phyloP scores from a whole-genome alignment of 2,797 vertebrate genomes.

The Graptemys geographica region DNA sequence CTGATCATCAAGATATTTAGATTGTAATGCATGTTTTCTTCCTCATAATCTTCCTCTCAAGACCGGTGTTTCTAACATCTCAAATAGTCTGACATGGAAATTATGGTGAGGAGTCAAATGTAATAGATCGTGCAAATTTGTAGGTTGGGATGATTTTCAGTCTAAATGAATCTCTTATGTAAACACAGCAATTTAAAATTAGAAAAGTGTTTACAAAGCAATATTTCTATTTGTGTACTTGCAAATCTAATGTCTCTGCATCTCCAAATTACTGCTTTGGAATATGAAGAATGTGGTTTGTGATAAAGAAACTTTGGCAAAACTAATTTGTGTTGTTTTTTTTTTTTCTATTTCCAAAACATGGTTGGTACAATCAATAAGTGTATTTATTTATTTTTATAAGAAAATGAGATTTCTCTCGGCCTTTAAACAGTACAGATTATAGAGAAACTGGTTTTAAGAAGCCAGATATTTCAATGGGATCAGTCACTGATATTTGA shows the following conservation, averaged over 20 bases:
- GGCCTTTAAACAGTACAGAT: background rate
- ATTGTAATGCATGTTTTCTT: background rate
- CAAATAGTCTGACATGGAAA: background rate
- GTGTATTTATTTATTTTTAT: background rate
- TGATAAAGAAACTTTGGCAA: background rate
- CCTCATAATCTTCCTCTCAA: background rate
- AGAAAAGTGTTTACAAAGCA: slow-evolving; percentile 14
- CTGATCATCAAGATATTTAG: background rate
- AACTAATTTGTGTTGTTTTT: fast-evolving
- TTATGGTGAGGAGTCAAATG: background rate
- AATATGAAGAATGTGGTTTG: background rate
- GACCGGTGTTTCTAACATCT: background rate
- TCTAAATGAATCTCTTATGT: background rate
- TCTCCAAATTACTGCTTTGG: background rate
- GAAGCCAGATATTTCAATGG: background rate
- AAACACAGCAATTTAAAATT: background rate
- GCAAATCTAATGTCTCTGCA: background rate
- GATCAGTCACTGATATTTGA: too few species aligned
- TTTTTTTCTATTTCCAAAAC: background rate
- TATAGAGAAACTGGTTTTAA: background rate
- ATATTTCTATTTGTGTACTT: background rate
- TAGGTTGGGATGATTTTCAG: background rate
- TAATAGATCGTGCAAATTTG: background rate
- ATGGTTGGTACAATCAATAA: background rate
- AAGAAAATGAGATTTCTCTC: background rate